Base-by-base conservation (phyloP, 2,113 vertebrate genomes). In the Dicrurus megarhynchus region DNA sequence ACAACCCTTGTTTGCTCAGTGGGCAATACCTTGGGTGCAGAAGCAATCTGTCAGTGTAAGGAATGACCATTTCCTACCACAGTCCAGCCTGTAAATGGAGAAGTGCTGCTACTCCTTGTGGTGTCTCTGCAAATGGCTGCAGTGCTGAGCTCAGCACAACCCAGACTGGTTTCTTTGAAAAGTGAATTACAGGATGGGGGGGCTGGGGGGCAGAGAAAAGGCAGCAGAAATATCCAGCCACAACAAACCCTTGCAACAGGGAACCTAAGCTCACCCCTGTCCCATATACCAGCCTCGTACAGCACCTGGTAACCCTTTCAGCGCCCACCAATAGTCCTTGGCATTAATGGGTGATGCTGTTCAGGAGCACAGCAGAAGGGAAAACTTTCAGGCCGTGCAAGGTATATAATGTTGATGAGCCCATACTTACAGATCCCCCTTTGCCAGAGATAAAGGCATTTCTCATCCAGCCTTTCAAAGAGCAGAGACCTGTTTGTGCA, bases 111-210 rank as follows among this genome's bases (percentile, higher is more conserved):
- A 82, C 49, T 94, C 89, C 53, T 75, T 52, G 57, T 18, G 37
- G 59, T 13, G 20, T 73, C 81, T 82, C 60, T 61, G 70, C 70
- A 89, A 95, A 94, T 52, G 78, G 93, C 55, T 87, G 71, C 71
- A 83, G 79, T 26, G 94, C 93, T 88, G 85, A 95, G 79, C 90
- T 96, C 95, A 88, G 93, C 95, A 92, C 64, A 89, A 89, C 17
- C 0, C 4, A n/a, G 82, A 24, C 63, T 64, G 68, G 47, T 56
- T 91, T 74, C 63, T 95, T 91, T 47, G 20, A 55, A 35, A 87
- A 95, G 60, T 7, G 82, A 87, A 79, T 70, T 92, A 52, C 20
- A 15, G 81, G 79, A 53, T 6, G 6, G 6, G 20, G 16, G 35
- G 28, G 12, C 6, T 3, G 0, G 14, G 12, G 19, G 18, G 44